Evolutionary conservation across 2,797 vertebrate genomes (phyloP).

Genomic region (Molossus alvarezi): DNA sequence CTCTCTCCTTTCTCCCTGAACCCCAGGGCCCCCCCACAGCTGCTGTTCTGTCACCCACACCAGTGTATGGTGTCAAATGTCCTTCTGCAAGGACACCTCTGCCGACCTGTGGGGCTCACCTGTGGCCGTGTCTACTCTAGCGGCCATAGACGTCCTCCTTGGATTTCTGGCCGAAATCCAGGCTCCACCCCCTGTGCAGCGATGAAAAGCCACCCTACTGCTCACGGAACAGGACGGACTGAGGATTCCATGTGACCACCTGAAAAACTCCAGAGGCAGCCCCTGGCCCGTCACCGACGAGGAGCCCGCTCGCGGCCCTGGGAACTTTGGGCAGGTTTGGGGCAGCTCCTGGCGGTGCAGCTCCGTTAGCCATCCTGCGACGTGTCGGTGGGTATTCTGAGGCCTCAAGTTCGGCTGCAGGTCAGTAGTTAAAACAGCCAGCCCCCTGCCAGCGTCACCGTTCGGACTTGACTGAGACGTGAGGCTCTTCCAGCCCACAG

Average conservation of each 20-base stretch:
- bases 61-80: fast-evolving
- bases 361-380: too few relatives aligned
- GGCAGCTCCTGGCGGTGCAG: too few relatives aligned
- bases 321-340: too few relatives aligned
- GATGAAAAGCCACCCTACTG: too few relatives aligned
- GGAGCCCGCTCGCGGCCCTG: too few relatives aligned
- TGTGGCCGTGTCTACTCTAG: background rate
- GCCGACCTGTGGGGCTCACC: too few relatives aligned
- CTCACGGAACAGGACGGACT: background rate
- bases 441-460: background rate
- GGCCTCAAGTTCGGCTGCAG: background rate
- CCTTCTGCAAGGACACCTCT: background rate
- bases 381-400: too few relatives aligned
- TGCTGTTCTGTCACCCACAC: background rate
- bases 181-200: too few relatives aligned
- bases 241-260: background rate
- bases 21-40: background rate
- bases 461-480: too few relatives aligned
- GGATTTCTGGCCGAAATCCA: background rate
- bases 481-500: background rate
- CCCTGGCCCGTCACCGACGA: background rate
- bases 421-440: too few relatives aligned
- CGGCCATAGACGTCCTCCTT: too few relatives aligned
- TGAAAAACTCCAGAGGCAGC: background rate
- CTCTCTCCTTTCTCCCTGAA: background rate